These are phyloP conservation scores for Merluccius polli DNA, from an alignment of 2,797 vertebrate genomes.

Conservation along the genomic window DNA sequence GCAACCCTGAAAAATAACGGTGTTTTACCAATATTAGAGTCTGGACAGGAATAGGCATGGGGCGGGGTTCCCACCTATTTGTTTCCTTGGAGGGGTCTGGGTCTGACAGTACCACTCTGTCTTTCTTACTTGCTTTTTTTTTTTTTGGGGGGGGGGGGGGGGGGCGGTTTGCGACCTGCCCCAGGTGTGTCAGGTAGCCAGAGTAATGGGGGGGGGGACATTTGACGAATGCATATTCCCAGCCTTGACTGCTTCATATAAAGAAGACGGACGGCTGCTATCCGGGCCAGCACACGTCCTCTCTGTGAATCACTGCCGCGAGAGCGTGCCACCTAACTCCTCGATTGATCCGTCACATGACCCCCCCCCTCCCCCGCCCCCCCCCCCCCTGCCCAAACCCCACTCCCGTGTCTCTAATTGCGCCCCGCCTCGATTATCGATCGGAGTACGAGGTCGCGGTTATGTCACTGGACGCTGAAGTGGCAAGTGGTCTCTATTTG, in stretches of 20 bases:
- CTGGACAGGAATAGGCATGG: constrained; percentile 56
- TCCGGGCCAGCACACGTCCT: constrained; percentile 57
- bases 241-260: constrained; percentile 73
- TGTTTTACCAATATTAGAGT: constrained; percentile 66
- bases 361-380: constrained; percentile 13
- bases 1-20: constrained; percentile 45
- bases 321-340: constrained; percentile 54
- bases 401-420: constrained; percentile 57
- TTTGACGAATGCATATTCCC: constrained; percentile 75
- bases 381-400: constrained; percentile 10
- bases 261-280: constrained; percentile 70
- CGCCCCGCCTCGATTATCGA: constrained; percentile 57
- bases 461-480: constrained; percentile 5
- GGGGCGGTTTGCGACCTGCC: constrained; percentile 53
- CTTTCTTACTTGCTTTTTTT: constrained; percentile 50
- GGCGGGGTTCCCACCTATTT: constrained; percentile 39
- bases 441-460: constrained; percentile 51
- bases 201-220: constrained; percentile 64
- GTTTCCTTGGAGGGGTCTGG: constrained; percentile 58
- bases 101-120: constrained; percentile 65
- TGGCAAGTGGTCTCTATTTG: neutral
- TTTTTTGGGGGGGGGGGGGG: neutral
- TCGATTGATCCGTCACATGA: constrained; percentile 63
- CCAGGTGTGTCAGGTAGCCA: constrained; percentile 72
- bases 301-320: constrained; percentile 72